Evolutionary conservation across 1,140 invertebrate genomes (phyloP).

Genomic region (Ceratitis capitata): DNA sequence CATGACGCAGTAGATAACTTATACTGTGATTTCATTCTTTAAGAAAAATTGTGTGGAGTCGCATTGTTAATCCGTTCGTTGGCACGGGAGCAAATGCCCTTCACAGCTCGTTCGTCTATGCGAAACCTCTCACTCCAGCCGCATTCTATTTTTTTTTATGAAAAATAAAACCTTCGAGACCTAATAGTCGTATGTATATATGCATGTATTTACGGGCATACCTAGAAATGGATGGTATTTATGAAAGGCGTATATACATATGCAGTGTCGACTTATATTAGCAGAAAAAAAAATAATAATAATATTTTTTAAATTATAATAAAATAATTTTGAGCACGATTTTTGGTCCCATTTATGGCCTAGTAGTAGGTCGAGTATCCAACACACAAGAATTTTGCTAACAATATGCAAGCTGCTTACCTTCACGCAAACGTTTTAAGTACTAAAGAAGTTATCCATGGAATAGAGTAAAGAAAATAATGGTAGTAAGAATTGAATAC

Average conservation of each 20-base stretch:
- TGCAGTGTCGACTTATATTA: neutral
- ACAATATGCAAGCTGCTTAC: too few relatives aligned
- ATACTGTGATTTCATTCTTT: neutral
- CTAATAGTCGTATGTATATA: neutral
- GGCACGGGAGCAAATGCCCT: neutral
- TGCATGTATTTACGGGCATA: too few relatives aligned
- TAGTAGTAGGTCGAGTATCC: too few relatives aligned
- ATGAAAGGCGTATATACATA: neutral
- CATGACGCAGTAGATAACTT: neutral
- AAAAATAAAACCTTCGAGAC: neutral
- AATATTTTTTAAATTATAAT: neutral
- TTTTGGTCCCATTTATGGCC: too few relatives aligned
- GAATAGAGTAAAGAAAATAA: too few relatives aligned
- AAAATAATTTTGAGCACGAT: neutral
- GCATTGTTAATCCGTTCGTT: neutral
- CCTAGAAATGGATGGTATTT: neutral
- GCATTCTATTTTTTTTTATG: neutral
- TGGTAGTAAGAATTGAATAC: too few relatives aligned
- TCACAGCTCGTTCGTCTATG: neutral
- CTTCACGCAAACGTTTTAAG: too few relatives aligned
- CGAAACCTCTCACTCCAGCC: neutral
- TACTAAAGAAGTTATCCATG: too few relatives aligned
- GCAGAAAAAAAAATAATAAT: neutral
- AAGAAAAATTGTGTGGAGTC: neutral
- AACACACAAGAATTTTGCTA: too few relatives aligned